These are phyloP conservation scores for Onychomys torridus DNA, from an alignment of 2,797 vertebrate genomes.

Conservation along the genomic window DNA sequence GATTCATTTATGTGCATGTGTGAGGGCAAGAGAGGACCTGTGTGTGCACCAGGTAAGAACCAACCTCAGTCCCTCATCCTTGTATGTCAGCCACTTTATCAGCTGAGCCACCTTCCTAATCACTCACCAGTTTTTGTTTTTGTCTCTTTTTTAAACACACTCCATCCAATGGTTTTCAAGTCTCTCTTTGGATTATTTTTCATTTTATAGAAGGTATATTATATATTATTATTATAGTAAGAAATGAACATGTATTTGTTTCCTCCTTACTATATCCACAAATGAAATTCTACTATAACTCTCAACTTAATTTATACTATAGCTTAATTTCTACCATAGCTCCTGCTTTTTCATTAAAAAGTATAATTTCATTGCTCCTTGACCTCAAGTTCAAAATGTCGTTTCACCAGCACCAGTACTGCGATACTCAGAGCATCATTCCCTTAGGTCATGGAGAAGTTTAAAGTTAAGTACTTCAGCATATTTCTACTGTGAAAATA, in stretches of 20 bases:
- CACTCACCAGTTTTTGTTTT: too few species aligned
- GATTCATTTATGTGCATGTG: neutral
- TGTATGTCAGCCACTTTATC: neutral
- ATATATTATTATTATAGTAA: neutral
- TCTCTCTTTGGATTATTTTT: neutral
- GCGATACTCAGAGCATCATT: neutral
- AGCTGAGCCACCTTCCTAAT: neutral
- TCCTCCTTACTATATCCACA: neutral
- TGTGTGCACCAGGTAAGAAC: too few species aligned
- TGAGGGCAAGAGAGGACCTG: neutral
- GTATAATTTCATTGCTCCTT: neutral
- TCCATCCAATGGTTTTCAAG: neutral
- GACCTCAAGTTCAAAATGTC: too few species aligned
- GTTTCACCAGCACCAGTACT: neutral
- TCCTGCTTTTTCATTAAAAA: neutral
- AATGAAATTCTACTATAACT: neutral
- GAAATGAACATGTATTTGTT: neutral
- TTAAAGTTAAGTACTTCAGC: constrained; percentile 12
- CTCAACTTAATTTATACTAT: neutral
- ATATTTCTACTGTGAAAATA: neutral
- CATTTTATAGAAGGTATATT: neutral
- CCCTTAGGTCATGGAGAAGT: constrained; percentile 3
- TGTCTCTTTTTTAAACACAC: neutral
- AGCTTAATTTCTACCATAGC: neutral
- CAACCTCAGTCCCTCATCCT: too few species aligned